Percentiles rank a stretch among this genome's conserved stretches.
Evolutionary conservation across 2,113 vertebrate species (phyloP).

Genomic region (Osmerus eperlanus): DNA sequence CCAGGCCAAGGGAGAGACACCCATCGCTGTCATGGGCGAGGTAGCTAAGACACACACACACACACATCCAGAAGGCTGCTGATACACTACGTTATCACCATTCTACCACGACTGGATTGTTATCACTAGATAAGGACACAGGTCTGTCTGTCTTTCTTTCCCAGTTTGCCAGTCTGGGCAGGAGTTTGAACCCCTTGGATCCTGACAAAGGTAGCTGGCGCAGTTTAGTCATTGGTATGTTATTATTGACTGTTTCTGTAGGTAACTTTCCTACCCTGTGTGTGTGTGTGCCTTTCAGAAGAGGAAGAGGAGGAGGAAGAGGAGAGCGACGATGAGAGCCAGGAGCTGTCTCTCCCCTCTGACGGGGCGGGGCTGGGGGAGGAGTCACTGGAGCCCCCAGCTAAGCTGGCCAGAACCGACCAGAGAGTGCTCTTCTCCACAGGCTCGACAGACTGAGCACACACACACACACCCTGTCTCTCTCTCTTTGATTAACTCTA

Average conservation of each 20-base stretch:
- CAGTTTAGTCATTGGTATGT: neutral
- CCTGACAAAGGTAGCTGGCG: slow-evolving; percentile 82
- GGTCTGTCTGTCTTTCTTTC: slow-evolving; percentile 16
- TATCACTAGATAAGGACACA: neutral
- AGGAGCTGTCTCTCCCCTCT: slow-evolving; percentile 80
- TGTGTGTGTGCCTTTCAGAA: slow-evolving; percentile 65
- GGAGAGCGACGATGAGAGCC: slow-evolving; percentile 87
- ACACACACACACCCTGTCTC: slow-evolving; percentile 6
- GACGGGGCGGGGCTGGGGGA: slow-evolving; percentile 73
- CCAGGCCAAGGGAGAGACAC: slow-evolving; percentile 88
- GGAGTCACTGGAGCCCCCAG: slow-evolving; percentile 83
- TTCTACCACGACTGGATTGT: neutral
- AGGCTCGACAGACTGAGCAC: slow-evolving; percentile 60
- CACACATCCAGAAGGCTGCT: neutral
- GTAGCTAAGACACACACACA: slow-evolving; percentile 54
- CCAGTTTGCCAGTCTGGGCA: slow-evolving; percentile 85
- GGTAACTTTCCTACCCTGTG: neutral
- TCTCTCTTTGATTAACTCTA: too few species aligned
- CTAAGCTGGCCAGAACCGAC: slow-evolving; percentile 84
- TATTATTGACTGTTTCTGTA: neutral
- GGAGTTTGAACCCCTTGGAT: slow-evolving; percentile 80
- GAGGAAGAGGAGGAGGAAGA: slow-evolving; percentile 92
- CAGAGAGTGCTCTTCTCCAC: slow-evolving; percentile 73
- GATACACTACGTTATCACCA: neutral
- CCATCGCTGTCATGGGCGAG: slow-evolving; percentile 94